Conservation (phyloP, 2,888 invertebrate genomes). For the Volucella bombylans region DNA sequence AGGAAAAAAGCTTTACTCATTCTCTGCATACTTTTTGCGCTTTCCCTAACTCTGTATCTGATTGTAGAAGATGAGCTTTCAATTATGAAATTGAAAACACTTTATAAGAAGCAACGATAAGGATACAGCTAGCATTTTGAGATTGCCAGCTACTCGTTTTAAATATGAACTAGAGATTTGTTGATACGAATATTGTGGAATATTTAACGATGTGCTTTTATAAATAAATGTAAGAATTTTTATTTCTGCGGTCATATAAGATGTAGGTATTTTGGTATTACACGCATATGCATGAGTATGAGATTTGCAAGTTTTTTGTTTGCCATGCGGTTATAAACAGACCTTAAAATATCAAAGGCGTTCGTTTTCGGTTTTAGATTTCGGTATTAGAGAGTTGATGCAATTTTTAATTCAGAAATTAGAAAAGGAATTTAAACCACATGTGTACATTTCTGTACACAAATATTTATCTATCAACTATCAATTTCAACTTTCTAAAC, state of each 20-base stretch:
- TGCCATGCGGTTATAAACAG: conserved; percentile 22
- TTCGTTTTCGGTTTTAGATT: not conserved
- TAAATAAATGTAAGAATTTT: not conserved
- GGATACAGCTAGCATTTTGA: not conserved
- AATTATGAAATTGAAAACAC: conserved; percentile 60
- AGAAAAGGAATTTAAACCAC: no score
- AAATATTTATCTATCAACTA: no score
- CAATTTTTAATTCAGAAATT: no score
- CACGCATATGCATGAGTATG: conserved; percentile 7
- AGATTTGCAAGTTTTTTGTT: conserved; percentile 17
- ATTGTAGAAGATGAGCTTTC: conserved; percentile 46
- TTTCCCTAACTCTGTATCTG: not conserved
- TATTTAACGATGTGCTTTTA: conserved; percentile 25
- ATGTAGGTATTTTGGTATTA: not conserved
- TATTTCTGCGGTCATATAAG: not conserved
- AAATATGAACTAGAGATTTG: conserved; percentile 58
- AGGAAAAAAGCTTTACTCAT: conserved; percentile 40
- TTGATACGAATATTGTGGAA: conserved; percentile 32
- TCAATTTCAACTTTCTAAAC: no score
- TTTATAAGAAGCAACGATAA: conserved; percentile 5
- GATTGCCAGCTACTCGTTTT: conserved; percentile 33
- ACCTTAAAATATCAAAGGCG: not conserved
- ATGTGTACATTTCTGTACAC: no score
- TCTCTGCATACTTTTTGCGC: not conserved
- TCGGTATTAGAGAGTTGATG: no score